phyloP scores from a whole-genome alignment of 2,888 invertebrate species.

The Mythimna loreyi region DNA sequence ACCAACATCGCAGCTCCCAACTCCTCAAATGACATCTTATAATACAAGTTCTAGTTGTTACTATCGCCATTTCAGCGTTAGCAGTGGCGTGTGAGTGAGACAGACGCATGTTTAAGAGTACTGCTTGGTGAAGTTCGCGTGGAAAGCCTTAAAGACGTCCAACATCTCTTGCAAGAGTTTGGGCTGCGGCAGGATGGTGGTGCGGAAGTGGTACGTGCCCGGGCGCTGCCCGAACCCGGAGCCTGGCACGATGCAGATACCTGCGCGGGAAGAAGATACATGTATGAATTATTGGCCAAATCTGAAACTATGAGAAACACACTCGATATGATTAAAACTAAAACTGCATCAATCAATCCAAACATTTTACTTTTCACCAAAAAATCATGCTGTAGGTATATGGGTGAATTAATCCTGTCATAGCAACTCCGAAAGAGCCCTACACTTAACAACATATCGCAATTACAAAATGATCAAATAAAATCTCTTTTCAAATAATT shows the following conservation, averaged over 20 bases:
- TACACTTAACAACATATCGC: no score
- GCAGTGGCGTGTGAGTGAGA: neutral
- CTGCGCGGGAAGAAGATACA: constrained; percentile 77
- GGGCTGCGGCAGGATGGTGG: constrained; percentile 98
- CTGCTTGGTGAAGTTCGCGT: constrained; percentile 93
- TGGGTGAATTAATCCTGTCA: no score
- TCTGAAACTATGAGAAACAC: no score
- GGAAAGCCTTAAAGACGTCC: constrained; percentile 95
- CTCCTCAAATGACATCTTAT: constrained; percentile 9
- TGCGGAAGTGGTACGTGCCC: constrained; percentile 98
- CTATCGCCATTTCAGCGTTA: neutral
- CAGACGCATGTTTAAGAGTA: constrained; percentile 66
- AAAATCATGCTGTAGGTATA: no score
- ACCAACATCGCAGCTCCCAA: constrained; percentile 33
- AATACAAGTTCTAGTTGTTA: constrained; percentile 8
- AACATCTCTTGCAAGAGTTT: constrained; percentile 96
- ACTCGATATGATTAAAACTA: no score
- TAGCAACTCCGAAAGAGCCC: no score
- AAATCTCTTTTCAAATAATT: no score
- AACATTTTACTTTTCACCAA: no score
- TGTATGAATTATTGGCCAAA: no score
- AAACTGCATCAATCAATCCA: no score
- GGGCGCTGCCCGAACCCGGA: constrained; percentile 98
- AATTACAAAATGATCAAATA: no score
- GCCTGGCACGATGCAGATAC: constrained; percentile 98